A percentile compares a stretch with the other conserved stretches of the same genome.
Evolutionary conservation across 2,113 vertebrate genomes (phyloP).

Genomic region (Pristiophorus japonicus): DNA sequence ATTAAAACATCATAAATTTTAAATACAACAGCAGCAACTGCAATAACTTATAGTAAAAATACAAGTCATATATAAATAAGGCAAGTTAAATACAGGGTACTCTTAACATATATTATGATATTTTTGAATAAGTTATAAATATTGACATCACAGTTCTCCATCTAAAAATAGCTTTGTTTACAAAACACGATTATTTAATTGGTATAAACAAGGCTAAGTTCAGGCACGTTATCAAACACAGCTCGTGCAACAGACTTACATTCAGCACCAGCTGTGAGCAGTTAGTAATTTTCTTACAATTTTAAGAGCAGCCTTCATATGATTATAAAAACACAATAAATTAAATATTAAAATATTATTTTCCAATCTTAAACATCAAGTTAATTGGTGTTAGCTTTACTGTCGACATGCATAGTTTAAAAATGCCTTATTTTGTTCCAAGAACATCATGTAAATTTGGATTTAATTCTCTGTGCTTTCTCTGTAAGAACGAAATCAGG

Average conservation of each 20-base stretch:
- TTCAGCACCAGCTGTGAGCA: not conserved
- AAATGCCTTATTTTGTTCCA: not conserved
- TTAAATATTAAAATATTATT: constrained; percentile 30
- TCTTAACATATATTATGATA: constrained; percentile 1
- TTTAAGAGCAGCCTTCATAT: constrained; percentile 25
- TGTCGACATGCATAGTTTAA: not conserved
- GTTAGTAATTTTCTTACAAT: not conserved
- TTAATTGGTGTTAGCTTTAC: not conserved
- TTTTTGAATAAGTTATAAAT: constrained; percentile 27
- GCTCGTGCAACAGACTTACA: not conserved
- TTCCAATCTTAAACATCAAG: not conserved
- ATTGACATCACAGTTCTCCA: constrained; percentile 2
- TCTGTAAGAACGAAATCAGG: not conserved
- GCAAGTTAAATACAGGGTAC: not conserved
- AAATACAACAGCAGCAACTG: constrained; percentile 17
- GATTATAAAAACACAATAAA: constrained; percentile 16
- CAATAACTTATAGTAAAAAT: constrained; percentile 16
- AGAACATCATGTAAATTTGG: not conserved
- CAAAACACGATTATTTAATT: not conserved
- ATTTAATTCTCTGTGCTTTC: not conserved
- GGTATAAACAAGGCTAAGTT: not conserved
- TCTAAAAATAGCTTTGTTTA: not conserved
- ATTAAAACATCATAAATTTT: not conserved
- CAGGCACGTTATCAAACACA: not conserved
- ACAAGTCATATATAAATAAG: constrained; percentile 30